Evolutionary conservation across 1,140 invertebrate species (phyloP), one percentile per base, ranked within the genome.

Genomic region (Lethrus apterus): DNA sequence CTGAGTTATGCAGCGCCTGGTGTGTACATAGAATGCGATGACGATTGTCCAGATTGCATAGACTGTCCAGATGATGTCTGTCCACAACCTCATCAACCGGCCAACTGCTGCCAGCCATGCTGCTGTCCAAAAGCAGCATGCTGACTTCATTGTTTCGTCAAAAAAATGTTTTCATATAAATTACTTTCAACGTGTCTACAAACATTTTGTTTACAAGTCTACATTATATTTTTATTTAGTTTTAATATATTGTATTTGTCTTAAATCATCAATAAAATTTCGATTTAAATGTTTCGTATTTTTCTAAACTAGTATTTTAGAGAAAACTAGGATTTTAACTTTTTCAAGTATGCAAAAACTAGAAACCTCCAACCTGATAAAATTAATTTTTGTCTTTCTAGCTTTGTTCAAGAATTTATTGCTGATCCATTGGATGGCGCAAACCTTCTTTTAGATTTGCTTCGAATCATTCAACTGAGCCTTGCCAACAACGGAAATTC

Each of bases 391-490:
- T 18, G 4, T 10, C 14, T 34, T 34, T 18, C 32, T 67, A 88
- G 86, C 67, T 94, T 93, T 60, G 83, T 93, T 0, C 85, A 90
- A 67, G 89, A 93, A 67, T 92, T 93, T 67, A 79, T 89, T 3
- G 78, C 82, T 13, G 78, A 85, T 36, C 85, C 86, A 13, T 76
- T 87, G 48, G 87, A 91, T 64, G 91, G 90, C 2, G 81, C 92
- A 0, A 79, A 77, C 0, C 66, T 89, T 23, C 69, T 93, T 1
- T 63, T 94, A 44, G 86, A 91, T 63, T 78, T 90, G 0, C 68
- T 94, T 18, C 79, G 88, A n/a, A 81, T 81, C 3, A 83, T 93
- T 19, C 89, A 93, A 63, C 66, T 86, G 38, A 81, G 78, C 20
- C 84, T 86, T 60, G 71, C 73, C 10, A 74, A 53, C 18, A 57